phyloP scores from a whole-genome alignment of 2,797 vertebrate species.

The Tokudaia muenninki region DNA sequence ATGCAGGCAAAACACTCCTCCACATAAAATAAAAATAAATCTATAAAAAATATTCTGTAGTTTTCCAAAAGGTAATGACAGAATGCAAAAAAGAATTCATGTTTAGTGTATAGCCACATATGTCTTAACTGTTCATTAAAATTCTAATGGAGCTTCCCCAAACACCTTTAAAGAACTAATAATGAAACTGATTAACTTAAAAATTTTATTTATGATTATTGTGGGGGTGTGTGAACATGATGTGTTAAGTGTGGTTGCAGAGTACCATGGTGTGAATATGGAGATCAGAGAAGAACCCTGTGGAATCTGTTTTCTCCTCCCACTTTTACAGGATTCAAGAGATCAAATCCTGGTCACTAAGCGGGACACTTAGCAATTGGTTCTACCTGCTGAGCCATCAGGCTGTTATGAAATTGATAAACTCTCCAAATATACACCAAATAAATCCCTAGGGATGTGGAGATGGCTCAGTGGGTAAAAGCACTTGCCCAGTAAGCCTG shows the following conservation, averaged over 20 bases:
- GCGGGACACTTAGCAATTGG: neutral
- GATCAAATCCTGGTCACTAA: neutral
- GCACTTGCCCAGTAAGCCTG: neutral
- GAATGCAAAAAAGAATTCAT: neutral
- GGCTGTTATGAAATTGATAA: neutral
- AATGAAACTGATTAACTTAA: conserved; percentile 16
- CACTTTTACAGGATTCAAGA: neutral
- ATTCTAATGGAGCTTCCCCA: neutral
- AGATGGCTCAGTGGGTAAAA: neutral
- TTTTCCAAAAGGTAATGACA: neutral
- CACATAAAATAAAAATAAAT: neutral
- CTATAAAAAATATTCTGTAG: neutral
- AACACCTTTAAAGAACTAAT: neutral
- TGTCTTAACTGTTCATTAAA: conserved; percentile 12
- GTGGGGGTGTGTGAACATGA: neutral
- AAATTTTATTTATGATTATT: neutral
- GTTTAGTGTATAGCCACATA: neutral
- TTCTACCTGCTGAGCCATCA: neutral
- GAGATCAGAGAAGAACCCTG: neutral
- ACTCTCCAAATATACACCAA: neutral
- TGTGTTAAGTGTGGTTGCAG: neutral
- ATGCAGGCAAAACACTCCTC: neutral
- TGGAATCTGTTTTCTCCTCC: neutral
- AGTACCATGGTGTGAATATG: neutral
- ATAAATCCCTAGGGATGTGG: neutral